A percentile compares a stretch with the other conserved stretches of the same genome.
Evolutionary conservation across 37 sponge, comb jelly and placozoan genomes (phyloP).

Genomic region (Haliclona indistincta): DNA sequence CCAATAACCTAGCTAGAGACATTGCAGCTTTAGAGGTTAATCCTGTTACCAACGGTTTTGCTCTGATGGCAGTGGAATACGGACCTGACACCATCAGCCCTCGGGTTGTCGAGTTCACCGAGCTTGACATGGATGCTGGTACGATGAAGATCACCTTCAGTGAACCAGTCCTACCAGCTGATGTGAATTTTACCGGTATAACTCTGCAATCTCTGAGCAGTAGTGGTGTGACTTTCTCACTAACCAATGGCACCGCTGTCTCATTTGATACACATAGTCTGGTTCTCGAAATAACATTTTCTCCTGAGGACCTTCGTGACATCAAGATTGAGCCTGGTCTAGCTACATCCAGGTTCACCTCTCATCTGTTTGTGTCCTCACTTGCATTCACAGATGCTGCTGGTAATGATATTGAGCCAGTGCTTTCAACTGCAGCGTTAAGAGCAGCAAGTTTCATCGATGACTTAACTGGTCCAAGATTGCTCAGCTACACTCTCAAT

Average conservation of each 20-base stretch:
- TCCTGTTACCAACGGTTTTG: conserved; percentile 25
- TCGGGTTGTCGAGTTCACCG: conserved; percentile 30
- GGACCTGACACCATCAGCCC: conserved; percentile 74
- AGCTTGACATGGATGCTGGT: conserved; percentile 84
- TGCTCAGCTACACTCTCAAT: conserved; percentile 55
- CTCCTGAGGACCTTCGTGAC: conserved; percentile 47
- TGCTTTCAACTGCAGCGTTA: conserved; percentile 1
- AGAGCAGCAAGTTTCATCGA: conserved; percentile 22
- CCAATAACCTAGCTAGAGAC: conserved; percentile 46
- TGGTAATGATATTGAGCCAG: conserved; percentile 50
- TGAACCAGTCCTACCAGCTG: conserved; percentile 77
- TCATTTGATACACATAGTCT: conserved; percentile 39
- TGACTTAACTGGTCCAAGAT: conserved; percentile 54
- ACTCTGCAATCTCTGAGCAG: conserved; percentile 38
- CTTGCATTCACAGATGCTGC: conserved; percentile 79
- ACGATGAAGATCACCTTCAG: conserved; percentile 55
- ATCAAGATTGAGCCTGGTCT: conserved; percentile 63
- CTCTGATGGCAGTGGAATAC: conserved; percentile 29
- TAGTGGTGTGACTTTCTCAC: conserved; percentile 35
- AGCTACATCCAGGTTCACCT: conserved; percentile 16
- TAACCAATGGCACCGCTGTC: conserved; percentile 45
- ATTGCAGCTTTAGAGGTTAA: conserved; percentile 38
- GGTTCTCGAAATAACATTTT: conserved; percentile 47
- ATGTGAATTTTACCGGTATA: conserved; percentile 53
- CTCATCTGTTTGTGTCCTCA: conserved; percentile 47